Evolutionary conservation across 2,888 invertebrate species (phyloP), one percentile per base, ranked within the genome.

Genomic region (Balanococcus diminutus): DNA sequence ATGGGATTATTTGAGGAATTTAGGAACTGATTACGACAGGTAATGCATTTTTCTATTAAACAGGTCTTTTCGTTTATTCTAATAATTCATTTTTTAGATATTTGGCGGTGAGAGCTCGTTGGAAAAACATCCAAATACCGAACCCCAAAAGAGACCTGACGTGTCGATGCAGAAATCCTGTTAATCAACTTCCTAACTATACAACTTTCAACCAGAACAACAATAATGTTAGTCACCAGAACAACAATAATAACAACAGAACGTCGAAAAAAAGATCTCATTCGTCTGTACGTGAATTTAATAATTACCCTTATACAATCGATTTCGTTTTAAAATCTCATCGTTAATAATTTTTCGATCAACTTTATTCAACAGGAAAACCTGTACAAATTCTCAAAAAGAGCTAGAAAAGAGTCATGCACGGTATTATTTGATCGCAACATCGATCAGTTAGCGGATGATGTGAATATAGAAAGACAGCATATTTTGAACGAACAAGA

Each of bases 1-100:
- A 39, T 86, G 86, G 86, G 82, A 86, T 36, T 82, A 39, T 46
- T 19, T 86, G 8, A 82, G 72, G n/a, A 82, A 86, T 46, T 19
- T 86, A n/a, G 86, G 86, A 39, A 42, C 22, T 14, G 82, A 86
- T 39, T 86, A 36, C n/a, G 82, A 82, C 56, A 86, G 82, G 86
- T 86, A 82, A 67, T 81, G 6, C 22, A 16, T 46, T 6, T 11
- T 46, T 82, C 16, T 5, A n/a, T 82, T 11, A 2, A 22, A 25
- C 46, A 2, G n/a, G n/a, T n/a, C n/a, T n/a, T n/a, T n/a, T 79
- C 16, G 1, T 82, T 5, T 46, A 14, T 39, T 42, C 22, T 25
- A 22, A 39, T 81, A 1, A 67, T 25, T 25, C 67, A 14, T n/a
- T 82, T 82, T 85, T 6, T 25, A 86, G 86, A 19, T 86, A 82